These are phyloP conservation scores for Alligator sinensis DNA, from an alignment of 2,113 vertebrate genomes.

Conservation along the genomic window DNA sequence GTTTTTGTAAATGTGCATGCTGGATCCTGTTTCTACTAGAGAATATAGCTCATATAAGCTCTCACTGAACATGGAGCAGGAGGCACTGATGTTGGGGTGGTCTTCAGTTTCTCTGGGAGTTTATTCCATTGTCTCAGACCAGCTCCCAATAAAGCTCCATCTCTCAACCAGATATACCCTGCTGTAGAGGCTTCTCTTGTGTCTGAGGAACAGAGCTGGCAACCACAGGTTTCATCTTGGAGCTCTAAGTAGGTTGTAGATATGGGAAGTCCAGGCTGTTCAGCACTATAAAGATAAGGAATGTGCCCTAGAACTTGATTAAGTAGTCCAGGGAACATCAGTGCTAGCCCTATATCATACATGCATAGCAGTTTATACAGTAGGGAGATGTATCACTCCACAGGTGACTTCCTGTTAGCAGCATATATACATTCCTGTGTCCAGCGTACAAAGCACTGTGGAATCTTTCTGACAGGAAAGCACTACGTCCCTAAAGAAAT, in stretches of 20 bases:
- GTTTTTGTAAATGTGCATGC: not conserved
- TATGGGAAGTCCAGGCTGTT: not conserved
- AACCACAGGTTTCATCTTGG: not conserved
- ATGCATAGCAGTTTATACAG: not conserved
- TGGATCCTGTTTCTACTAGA: not conserved
- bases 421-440: not conserved
- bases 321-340: too few species aligned
- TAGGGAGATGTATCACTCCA: not conserved
- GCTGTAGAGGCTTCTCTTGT: not conserved
- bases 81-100: not conserved
- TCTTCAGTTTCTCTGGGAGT: not conserved
- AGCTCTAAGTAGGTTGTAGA: not conserved
- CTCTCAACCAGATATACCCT: not conserved
- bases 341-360: not conserved
- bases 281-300: not conserved
- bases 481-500: not conserved
- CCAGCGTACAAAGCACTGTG: not conserved
- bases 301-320: fast-evolving
- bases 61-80: not conserved
- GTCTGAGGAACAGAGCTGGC: not conserved
- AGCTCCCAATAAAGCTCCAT: not conserved
- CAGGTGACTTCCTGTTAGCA: not conserved
- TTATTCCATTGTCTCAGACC: not conserved
- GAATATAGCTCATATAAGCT: not conserved
- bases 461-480: not conserved